These are phyloP conservation scores for Pandemis heparana DNA, from an alignment of 2,888 invertebrate species.

Conservation along the genomic window DNA sequence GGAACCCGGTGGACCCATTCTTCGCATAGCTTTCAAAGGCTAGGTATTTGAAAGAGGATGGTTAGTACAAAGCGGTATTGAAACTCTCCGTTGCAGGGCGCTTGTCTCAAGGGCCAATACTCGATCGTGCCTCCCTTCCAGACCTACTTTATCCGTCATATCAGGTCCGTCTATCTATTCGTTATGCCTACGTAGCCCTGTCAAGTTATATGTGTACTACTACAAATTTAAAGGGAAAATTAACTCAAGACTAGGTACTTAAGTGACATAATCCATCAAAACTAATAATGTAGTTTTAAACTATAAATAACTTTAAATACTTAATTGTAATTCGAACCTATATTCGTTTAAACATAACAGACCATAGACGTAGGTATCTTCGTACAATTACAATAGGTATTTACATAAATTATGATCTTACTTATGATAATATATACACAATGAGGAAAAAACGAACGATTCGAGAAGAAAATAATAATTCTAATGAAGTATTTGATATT, in stretches of 20 bases:
- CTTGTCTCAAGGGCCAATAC: slow-evolving; percentile 76
- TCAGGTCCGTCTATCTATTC: slow-evolving; percentile 51
- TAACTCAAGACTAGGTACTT: background rate
- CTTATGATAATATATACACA: too few species aligned
- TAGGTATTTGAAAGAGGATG: slow-evolving; percentile 53
- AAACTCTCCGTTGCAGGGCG: slow-evolving; percentile 70
- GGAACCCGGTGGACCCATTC: slow-evolving; percentile 29
- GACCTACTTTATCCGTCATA: slow-evolving; percentile 54
- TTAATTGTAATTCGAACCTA: too few species aligned
- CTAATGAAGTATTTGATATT: too few species aligned
- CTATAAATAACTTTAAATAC: too few species aligned
- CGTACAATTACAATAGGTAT: too few species aligned
- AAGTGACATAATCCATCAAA: background rate
- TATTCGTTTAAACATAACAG: too few species aligned
- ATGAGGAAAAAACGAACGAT: too few species aligned
- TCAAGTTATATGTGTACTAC: slow-evolving; percentile 13
- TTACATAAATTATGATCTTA: too few species aligned
- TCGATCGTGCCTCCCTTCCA: slow-evolving; percentile 64
- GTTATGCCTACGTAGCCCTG: slow-evolving; percentile 46
- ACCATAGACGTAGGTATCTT: too few species aligned
- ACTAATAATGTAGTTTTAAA: too few species aligned
- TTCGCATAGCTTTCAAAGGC: slow-evolving; percentile 46
- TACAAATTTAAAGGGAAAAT: background rate
- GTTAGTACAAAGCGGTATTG: slow-evolving; percentile 64
- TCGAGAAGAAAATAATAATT: too few species aligned